Percentiles rank a stretch among this genome's conserved stretches.
Evolutionary conservation across 2,888 invertebrate species (phyloP).

Genomic region (Cyclophora punctaria): DNA sequence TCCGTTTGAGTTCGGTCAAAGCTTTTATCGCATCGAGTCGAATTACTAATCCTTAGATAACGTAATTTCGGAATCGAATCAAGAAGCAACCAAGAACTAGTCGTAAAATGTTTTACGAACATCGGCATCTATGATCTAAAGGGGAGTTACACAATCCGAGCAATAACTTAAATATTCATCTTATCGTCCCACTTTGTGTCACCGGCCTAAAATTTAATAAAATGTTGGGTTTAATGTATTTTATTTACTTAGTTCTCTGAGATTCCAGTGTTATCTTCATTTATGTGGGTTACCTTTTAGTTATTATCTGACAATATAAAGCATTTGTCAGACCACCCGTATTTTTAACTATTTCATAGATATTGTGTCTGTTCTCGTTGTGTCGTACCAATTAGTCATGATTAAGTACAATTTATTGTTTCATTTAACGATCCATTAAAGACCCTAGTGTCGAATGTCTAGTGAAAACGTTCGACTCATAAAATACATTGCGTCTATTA

Average conservation of each 20-base stretch:
- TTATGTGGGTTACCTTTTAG: conserved; percentile 56
- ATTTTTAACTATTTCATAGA: conserved; percentile 27
- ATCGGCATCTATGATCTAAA: conserved; percentile 6
- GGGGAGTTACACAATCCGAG: conserved; percentile 3
- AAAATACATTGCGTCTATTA: conserved; percentile 63
- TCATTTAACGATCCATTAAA: conserved; percentile 66
- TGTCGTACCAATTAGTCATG: conserved; percentile 66
- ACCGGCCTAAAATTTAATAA: conserved; percentile 37
- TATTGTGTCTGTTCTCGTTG: conserved; percentile 31
- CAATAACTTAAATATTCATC: conserved; percentile 27
- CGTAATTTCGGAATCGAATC: too few species aligned
- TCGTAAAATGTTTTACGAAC: conserved; percentile 1
- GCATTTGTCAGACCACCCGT: conserved; percentile 59
- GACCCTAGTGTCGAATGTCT: conserved; percentile 56
- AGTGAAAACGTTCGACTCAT: conserved; percentile 51
- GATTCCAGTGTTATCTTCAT: conserved; percentile 56
- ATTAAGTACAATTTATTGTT: conserved; percentile 70
- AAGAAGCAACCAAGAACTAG: too few species aligned
- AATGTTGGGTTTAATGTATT: conserved; percentile 38
- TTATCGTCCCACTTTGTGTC: conserved; percentile 35
- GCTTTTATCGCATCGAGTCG: too few species aligned
- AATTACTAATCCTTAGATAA: too few species aligned
- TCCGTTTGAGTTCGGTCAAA: too few species aligned
- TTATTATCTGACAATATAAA: conserved; percentile 40
- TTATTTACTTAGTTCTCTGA: conserved; percentile 37